Evolutionary conservation across 1,140 invertebrate genomes (phyloP), one percentile per base, ranked within the genome.

Genomic region (Ceratitis capitata): DNA sequence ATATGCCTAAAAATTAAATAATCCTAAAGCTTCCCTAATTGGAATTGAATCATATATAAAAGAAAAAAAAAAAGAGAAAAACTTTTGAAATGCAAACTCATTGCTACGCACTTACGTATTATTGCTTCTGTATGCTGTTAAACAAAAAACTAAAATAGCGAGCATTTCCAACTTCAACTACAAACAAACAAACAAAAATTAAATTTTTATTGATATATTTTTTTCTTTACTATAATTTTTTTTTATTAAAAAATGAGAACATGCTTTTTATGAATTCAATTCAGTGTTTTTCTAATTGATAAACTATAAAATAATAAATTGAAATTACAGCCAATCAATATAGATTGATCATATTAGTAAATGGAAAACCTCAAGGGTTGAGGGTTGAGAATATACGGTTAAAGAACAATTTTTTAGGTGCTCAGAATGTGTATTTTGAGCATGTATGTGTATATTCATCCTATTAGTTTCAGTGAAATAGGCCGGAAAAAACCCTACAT

Each of bases 121-220:
- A 78, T 78, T 78, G 69, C 69, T 78, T 78, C 42, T 78, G 69
- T 78, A 78, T 78, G 69, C 69, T 78, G 69, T 78, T 78, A 78
- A 42, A 78, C 32, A 6, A 39, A 9, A 19, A 64, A 32, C 45
- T 6, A 64, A 35, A 64, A 35, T 35, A 56, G 4, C 23, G 39
- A 69, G 39, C 69, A 78, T n/a, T 78, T 78, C 32, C 5, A 78
- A 42, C 10, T 78, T 78, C 23, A 78, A 78, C 39, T 78, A 47
- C 69, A 78, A 78, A 78, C 32, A 69, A 78, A 78, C 16, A 64
- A 26, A 7, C 9, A 74, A 78, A 42, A 42, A 42, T 78, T 19
- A 6, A 78, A 78, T 32, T 32, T 69, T 69, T 69, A 78, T 78
- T 78, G 42, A 78, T 78, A 78, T n/a, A 23, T 45, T 45, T 29